Evolutionary conservation across 2,888 invertebrate genomes (phyloP), one percentile per base, ranked within the genome.

Genomic region (Drosophila seclusa): DNA sequence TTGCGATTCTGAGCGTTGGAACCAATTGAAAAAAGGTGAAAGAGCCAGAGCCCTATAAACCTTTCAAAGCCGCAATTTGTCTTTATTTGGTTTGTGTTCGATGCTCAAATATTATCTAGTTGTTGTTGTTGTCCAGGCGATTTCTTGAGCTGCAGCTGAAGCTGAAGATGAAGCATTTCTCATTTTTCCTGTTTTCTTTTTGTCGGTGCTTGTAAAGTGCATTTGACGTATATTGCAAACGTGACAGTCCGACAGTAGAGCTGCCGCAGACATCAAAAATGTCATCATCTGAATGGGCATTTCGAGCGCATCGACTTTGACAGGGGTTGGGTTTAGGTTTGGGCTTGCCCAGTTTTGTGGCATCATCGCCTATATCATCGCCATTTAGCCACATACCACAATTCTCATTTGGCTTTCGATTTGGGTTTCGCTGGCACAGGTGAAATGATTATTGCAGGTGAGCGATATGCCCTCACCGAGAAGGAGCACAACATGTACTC

Each of bases 401-500:
- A 62, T 66, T 55, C 61, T 57, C 32, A 64, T 65, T 64, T 65
- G 31, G 32, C 16, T 52, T 70, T 50, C 50, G 66, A 63, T 55
- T 57, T 60, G 61, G 63, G 76, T 76, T 58, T 59, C 42, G 21
- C 24, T 92, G 49, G 66, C 29, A 18, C 94, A 97, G 98, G 97
- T 89, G 97, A 97, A 93, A 98, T 98, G 97, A 97, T 98, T 93
- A 97, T 98, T 92, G 94, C 96, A 59, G 97, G 97, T 91, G 96
- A 96, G 92, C 97, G 97, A 92, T 97, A 97, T 93, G 94, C 95
- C 74, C 97, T 97, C 95, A 95, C 95, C 52, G 97, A 97, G 93
- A 95, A 95, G 91, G 96, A 95, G 93, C 95, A 95, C 83, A 96
- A 97, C 1, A 96, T 96, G 92, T 97, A 97, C 94, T 96, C 97